Evolutionary conservation across 2,888 invertebrate species (phyloP).

Genomic region (Anagyrus pseudococci): DNA sequence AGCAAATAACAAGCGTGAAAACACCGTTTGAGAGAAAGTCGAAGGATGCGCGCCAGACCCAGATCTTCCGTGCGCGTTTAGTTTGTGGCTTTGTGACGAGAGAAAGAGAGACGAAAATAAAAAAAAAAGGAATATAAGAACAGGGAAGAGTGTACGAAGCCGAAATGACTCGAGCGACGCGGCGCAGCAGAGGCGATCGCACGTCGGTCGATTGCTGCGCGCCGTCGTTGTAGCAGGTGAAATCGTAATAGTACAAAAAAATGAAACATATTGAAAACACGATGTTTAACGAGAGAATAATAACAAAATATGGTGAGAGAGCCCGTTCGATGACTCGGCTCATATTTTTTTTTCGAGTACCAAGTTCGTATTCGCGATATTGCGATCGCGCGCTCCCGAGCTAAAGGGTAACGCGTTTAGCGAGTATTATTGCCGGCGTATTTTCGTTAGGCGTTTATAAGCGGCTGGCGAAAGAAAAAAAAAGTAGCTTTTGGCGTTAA

Average conservation of each 20-base stretch:
- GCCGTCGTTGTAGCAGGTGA: not conserved
- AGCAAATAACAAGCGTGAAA: not conserved
- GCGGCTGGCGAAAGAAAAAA: too few species aligned
- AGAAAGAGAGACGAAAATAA: too few species aligned
- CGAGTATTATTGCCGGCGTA: not conserved
- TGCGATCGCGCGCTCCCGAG: not conserved
- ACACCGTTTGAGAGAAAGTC: too few species aligned
- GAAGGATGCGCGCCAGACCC: too few species aligned
- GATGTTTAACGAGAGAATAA: too few species aligned
- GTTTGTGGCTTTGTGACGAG: constrained; percentile 4
- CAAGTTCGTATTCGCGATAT: too few species aligned
- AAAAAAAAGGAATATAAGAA: too few species aligned
- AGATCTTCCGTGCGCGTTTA: constrained; percentile 16
- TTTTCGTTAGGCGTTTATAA: not conserved
- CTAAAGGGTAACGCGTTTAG: not conserved
- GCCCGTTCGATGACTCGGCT: not conserved
- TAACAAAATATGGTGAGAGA: too few species aligned
- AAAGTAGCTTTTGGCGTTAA: not conserved
- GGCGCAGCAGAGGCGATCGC: not conserved
- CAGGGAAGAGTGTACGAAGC: too few species aligned
- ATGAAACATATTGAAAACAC: constrained; percentile 1
- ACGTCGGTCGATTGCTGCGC: not conserved
- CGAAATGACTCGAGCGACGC: too few species aligned
- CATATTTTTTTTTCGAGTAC: too few species aligned
- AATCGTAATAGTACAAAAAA: constrained; percentile 38